A percentile compares a stretch with the other conserved stretches of the same genome.
phyloP scores from a whole-genome alignment of 2,888 invertebrate genomes.

The Trypoxylon attenuatum region DNA sequence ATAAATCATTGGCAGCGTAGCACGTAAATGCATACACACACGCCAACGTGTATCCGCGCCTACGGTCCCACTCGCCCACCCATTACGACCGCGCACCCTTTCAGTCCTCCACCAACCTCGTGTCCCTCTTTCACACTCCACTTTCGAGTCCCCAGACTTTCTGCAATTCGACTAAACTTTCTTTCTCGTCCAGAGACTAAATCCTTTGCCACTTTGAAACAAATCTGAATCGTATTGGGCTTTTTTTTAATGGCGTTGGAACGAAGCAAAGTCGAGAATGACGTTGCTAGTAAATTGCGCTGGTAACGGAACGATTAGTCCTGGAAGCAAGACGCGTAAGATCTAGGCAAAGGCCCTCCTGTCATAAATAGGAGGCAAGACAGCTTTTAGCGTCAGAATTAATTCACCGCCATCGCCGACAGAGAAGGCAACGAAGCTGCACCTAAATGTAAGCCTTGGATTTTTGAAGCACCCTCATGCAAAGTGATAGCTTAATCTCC shows the following conservation, averaged over 20 bases:
- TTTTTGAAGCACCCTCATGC: conserved; percentile 66
- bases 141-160: too few species aligned
- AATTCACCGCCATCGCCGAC: conserved; percentile 57
- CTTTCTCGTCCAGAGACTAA: too few species aligned
- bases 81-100: conserved; percentile 54
- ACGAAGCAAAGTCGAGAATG: too few species aligned
- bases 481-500: conserved; percentile 69
- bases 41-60: conserved; percentile 42
- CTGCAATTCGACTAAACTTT: too few species aligned
- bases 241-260: too few species aligned
- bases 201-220: too few species aligned
- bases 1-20: conserved; percentile 72
- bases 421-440: conserved; percentile 10
- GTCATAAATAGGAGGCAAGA: conserved; percentile 1
- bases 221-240: too few species aligned
- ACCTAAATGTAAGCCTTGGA: conserved; percentile 58
- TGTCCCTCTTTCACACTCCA: conserved; percentile 8
- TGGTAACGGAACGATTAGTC: too few species aligned
- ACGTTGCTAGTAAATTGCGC: too few species aligned
- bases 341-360: too few species aligned
- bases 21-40: conserved; percentile 51
- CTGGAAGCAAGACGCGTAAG: too few species aligned
- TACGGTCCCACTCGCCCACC: conserved; percentile 44
- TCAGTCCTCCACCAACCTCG: too few species aligned
- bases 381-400: conserved; percentile 61